A percentile compares a stretch with the other conserved stretches of the same genome.
Evolutionary conservation across 2,113 vertebrate species (phyloP).

Genomic region (Uria lomvia): DNA sequence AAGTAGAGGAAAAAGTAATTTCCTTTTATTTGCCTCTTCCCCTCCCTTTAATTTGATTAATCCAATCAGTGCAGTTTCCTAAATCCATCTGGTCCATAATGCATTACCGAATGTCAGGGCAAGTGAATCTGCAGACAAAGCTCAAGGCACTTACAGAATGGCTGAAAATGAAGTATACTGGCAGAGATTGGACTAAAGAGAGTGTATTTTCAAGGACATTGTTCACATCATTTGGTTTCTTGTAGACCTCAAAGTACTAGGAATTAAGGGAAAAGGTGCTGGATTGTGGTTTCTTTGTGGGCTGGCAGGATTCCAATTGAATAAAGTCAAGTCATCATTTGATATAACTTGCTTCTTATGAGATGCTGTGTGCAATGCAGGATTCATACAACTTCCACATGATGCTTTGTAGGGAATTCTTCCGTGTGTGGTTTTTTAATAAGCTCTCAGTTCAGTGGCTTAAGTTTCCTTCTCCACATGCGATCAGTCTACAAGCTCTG

Average conservation of each 20-base stretch:
- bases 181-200: neutral
- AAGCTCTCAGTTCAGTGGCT: neutral
- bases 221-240: neutral
- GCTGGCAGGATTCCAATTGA: neutral
- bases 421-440: neutral
- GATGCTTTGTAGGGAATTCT: neutral
- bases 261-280: neutral
- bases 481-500: neutral
- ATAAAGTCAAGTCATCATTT: neutral
- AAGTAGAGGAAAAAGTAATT: neutral
- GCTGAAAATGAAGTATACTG: neutral
- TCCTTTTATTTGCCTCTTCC: neutral
- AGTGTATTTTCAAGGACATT: neutral
- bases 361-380: neutral
- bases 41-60: neutral
- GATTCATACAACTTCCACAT: neutral
- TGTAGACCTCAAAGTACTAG: neutral
- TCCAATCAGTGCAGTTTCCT: neutral
- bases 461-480: neutral
- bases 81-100: constrained; percentile 22
- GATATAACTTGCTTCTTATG: neutral
- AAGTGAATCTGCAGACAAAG: constrained; percentile 16
- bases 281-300: neutral
- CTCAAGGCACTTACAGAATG: constrained; percentile 7
- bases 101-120: neutral